Base-by-base conservation (phyloP, 2,888 invertebrate genomes). In the Drosophila meridionalis region DNA sequence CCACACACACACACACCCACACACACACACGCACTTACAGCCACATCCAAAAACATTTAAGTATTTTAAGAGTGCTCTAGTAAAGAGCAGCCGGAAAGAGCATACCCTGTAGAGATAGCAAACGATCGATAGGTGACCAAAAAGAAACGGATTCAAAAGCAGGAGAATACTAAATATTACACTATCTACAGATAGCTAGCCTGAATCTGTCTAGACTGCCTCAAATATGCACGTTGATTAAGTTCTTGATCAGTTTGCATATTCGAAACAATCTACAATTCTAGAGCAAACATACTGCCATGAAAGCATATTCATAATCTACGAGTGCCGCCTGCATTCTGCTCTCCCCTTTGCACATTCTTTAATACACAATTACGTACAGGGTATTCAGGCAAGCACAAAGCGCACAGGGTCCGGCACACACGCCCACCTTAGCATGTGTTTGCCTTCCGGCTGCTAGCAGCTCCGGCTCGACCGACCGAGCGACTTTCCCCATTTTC, bases 381-480 rank as follows among this genome's bases (percentile, higher is more conserved):
- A 45, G 58, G 58, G 43, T 47, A 58, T 34, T 0, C 14, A 34
- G 12, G 43, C 38, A 8, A 61, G 50, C n/a, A 32, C n/a, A 34
- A 64, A 45, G 38, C 20, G 1, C 20, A 20, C 20, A 50, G 50
- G 40, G 55, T 52, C 28, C 45, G 2, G 30, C 28, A 40, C 59
- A 48, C 45, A 20, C 47, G 34, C 6, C 14, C 40, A 63, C 42
- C 60, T 59, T 38, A 6, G 52, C 90, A 82, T 78, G 74, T 89
- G 89, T 90, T 83, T 84, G 82, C 73, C 87, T 87, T 75, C 75
- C 84, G 78, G 81, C 78, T 70, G 68, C 65, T 59, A 42, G 40
- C 56, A 32, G 38, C 56, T 43, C 12, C n/a, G 32, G 43, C 50
- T 30, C 34, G 11, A 30, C 32, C 48, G 38, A n/a, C 26, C 9